Percentiles rank a stretch among this genome's conserved stretches.
phyloP scores from a whole-genome alignment of 2,888 invertebrate species.

The Chaitophorus viminalis region DNA sequence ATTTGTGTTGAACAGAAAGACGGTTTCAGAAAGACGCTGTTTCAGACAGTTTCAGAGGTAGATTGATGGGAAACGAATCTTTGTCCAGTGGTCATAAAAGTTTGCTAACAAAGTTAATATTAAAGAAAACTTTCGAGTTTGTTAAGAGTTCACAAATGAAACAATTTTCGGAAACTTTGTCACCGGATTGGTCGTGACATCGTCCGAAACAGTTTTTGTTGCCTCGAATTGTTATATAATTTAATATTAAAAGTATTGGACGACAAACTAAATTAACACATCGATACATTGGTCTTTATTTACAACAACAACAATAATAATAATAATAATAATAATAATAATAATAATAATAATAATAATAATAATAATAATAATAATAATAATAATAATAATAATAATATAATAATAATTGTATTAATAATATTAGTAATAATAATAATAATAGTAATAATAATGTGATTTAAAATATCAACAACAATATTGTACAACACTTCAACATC shows the following conservation, averaged over 20 bases:
- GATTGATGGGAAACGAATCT: not conserved
- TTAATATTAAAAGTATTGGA: slow-evolving; percentile 3
- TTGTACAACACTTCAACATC: slow-evolving; percentile 19
- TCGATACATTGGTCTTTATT: slow-evolving; percentile 46
- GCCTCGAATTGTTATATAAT: not conserved
- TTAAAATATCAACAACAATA: slow-evolving; percentile 42
- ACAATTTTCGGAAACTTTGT: not conserved
- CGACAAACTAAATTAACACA: not conserved
- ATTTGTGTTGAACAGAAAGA: not conserved
- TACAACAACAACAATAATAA: slow-evolving; percentile 38
- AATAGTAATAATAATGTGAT: not conserved
- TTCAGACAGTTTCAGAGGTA: not conserved
- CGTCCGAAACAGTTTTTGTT: not conserved
- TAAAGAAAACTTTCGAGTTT: not conserved
- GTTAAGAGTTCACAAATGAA: not conserved
- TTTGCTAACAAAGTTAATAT: not conserved
- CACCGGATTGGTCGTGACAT: not conserved
- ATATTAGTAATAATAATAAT: not conserved
- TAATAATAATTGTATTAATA: not conserved
- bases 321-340: not conserved
- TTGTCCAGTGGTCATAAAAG: not conserved
- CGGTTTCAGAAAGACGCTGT: not conserved
- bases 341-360: not conserved
- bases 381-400: not conserved
- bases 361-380: not conserved